phyloP scores from a whole-genome alignment of 2,888 invertebrate species.

The Ametastegia equiseti region DNA sequence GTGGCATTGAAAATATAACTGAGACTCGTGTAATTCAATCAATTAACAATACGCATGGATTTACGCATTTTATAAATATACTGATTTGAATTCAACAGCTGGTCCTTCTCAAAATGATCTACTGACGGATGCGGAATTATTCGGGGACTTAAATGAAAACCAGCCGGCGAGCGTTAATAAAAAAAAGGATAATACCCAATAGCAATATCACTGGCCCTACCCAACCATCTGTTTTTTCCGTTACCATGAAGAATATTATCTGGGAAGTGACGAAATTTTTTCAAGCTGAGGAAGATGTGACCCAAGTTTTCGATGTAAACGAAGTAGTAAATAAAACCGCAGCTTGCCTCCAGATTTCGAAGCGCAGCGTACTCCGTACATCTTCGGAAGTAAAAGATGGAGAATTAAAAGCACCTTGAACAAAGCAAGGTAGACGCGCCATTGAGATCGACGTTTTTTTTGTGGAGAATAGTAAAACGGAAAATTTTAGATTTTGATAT shows the following conservation, averaged over 20 bases:
- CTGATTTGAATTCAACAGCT: too few relatives aligned
- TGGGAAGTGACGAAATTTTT: background rate
- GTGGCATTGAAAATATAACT: too few relatives aligned
- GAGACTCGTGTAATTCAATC: too few relatives aligned
- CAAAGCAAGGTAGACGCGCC: background rate
- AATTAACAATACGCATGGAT: too few relatives aligned
- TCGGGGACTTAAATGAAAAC: too few relatives aligned
- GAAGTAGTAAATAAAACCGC: background rate
- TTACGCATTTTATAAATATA: too few relatives aligned
- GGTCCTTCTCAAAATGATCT: too few relatives aligned
- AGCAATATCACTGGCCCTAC: background rate
- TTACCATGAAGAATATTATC: background rate
- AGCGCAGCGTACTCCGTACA: background rate
- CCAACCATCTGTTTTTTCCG: too few relatives aligned
- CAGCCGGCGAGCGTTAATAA: background rate
- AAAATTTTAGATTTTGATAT: background rate
- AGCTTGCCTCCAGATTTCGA: background rate
- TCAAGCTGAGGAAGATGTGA: background rate
- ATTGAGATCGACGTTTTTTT: slow-evolving; percentile 5
- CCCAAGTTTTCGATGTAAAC: background rate
- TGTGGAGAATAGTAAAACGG: background rate
- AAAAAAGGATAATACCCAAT: background rate
- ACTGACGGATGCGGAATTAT: too few relatives aligned
- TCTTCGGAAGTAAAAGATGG: background rate
- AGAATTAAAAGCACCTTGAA: background rate